Evolutionary conservation across 2,888 invertebrate species (phyloP).

Genomic region (Conops quadrifasciatus): DNA sequence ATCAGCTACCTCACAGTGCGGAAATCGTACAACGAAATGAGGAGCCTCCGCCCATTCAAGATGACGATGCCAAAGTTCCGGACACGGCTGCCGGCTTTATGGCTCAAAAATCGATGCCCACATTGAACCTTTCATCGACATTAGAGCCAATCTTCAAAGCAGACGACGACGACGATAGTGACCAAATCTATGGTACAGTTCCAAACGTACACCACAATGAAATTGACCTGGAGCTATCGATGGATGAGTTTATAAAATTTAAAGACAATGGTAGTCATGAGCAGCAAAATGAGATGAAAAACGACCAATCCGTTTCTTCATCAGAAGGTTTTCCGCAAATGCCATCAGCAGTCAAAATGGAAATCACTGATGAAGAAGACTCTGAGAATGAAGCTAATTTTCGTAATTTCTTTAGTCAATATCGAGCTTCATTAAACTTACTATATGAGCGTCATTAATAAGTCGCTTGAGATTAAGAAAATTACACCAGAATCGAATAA

Average conservation of each 20-base stretch:
- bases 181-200: slow-evolving; percentile 5
- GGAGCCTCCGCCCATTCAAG: neutral
- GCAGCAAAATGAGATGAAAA: slow-evolving; percentile 9
- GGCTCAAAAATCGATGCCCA: neutral
- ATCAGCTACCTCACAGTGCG: slow-evolving; percentile 9
- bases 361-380: slow-evolving; percentile 44
- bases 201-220: slow-evolving; percentile 15
- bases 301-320: neutral
- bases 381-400: slow-evolving; percentile 51
- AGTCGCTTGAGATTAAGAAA: too few species aligned
- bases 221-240: slow-evolving; percentile 45
- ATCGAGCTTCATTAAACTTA: slow-evolving; percentile 48
- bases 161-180: slow-evolving; percentile 42
- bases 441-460: slow-evolving; percentile 50
- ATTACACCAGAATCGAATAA: too few species aligned
- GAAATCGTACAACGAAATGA: slow-evolving; percentile 26
- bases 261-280: slow-evolving; percentile 41
- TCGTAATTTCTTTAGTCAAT: slow-evolving; percentile 51
- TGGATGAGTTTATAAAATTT: slow-evolving; percentile 52
- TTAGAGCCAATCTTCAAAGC: slow-evolving; percentile 49
- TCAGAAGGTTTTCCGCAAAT: slow-evolving; percentile 35
- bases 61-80: neutral
- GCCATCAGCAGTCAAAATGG: slow-evolving; percentile 44
- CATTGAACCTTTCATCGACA: slow-evolving; percentile 17
- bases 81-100: neutral